Conservation (phyloP, 1,140 invertebrate species). For the Cydia pomonella region DNA sequence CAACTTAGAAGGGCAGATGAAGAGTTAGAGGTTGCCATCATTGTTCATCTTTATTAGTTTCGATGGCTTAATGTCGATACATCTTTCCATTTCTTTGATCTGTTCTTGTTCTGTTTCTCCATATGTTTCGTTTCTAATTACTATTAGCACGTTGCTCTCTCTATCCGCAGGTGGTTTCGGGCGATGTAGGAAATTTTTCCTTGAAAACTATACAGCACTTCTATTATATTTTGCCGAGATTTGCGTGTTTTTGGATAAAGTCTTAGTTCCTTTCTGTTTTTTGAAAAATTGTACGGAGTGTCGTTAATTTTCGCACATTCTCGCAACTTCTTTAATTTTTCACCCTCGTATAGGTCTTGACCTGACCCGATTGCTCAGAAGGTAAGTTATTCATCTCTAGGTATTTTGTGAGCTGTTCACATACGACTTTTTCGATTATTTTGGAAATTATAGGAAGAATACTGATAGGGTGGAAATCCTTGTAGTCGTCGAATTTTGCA, state of each 20-base stretch:
- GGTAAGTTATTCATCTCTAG: too few species aligned
- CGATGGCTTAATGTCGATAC: neutral
- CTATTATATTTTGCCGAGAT: neutral
- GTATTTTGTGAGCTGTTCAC: too few species aligned
- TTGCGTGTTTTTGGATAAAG: neutral
- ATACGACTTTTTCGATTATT: too few species aligned
- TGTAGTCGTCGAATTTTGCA: too few species aligned
- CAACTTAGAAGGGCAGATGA: neutral
- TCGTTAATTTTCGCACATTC: neutral
- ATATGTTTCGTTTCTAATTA: slow-evolving; percentile 7
- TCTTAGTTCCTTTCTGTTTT: neutral
- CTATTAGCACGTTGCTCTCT: neutral
- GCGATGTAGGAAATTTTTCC: neutral
- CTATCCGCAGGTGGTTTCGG: neutral
- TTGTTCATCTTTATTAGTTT: neutral
- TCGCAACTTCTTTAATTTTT: neutral
- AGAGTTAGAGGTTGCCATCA: neutral
- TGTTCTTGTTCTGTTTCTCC: slow-evolving; percentile 5
- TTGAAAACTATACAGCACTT: neutral
- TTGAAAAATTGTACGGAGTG: neutral
- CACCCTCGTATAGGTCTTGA: neutral
- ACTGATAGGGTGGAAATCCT: too few species aligned
- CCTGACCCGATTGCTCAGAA: too few species aligned
- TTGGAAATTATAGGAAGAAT: too few species aligned
- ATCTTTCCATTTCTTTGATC: slow-evolving; percentile 12